Conservation (phyloP, 2,797 vertebrate genomes). For the Ambastaia sidthimunki region DNA sequence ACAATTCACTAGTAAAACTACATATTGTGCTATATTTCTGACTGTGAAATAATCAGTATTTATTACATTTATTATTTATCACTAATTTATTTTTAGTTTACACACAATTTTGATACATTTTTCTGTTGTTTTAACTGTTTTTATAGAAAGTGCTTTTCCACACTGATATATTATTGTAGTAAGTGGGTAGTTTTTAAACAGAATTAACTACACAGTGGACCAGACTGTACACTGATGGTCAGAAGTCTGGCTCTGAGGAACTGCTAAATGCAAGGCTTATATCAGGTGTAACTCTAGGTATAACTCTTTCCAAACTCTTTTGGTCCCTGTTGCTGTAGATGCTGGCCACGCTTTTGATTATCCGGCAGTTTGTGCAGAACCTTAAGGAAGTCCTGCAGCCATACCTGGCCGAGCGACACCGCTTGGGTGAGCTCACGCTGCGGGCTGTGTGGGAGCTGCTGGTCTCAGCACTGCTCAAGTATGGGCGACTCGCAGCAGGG, state of each 20-base stretch:
- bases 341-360: conserved; percentile 96
- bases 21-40: background rate
- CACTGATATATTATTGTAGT: background rate
- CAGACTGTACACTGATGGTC: too few species aligned
- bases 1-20: background rate
- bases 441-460: conserved; percentile 81
- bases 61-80: too few species aligned
- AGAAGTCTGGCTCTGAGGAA: too few species aligned
- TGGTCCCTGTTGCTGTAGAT: conserved; percentile 76
- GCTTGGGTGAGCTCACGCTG: conserved; percentile 85
- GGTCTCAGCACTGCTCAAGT: conserved; percentile 79
- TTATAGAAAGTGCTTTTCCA: too few species aligned
- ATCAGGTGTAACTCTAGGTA: background rate
- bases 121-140: too few species aligned
- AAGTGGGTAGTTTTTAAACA: background rate
- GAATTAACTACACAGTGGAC: background rate
- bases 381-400: conserved; percentile 94
- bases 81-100: too few species aligned
- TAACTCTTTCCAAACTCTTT: too few species aligned
- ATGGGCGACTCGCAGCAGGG: conserved; percentile 71
- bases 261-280: too few species aligned
- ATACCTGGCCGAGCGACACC: conserved; percentile 89
- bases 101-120: too few species aligned
- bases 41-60: too few species aligned
- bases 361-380: conserved; percentile 95